Evolutionary conservation across 2,113 vertebrate species (phyloP).

Genomic region (Kryptolebias marmoratus): DNA sequence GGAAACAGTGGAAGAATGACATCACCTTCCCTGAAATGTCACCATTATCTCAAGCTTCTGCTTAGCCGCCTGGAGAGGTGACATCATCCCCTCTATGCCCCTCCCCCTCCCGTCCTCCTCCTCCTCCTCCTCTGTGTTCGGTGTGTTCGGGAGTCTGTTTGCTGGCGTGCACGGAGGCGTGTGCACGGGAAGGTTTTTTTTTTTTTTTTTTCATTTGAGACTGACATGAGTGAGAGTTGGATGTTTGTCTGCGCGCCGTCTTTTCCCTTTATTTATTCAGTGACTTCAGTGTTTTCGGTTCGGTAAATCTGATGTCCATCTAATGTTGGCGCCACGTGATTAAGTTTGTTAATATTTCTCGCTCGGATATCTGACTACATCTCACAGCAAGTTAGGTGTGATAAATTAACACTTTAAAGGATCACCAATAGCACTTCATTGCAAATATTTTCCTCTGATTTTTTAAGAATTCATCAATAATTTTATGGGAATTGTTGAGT

Average conservation of each 20-base stretch:
- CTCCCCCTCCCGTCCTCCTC: slow-evolving; percentile 57
- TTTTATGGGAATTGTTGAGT: no score
- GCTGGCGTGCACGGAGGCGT: slow-evolving; percentile 53
- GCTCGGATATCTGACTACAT: no score
- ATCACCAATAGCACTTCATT: no score
- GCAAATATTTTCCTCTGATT: no score
- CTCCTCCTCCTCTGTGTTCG: slow-evolving; percentile 28
- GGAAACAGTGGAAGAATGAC: slow-evolving; percentile 73
- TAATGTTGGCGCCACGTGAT: not conserved
- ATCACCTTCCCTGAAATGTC: slow-evolving; percentile 81
- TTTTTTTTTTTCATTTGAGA: slow-evolving; percentile 1
- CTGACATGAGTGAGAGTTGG: slow-evolving; percentile 39
- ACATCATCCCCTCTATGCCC: slow-evolving; percentile 74
- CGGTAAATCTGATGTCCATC: not conserved
- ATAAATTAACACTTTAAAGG: no score
- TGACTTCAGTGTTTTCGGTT: not conserved
- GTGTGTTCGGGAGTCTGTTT: slow-evolving; percentile 42
- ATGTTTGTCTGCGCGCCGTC: slow-evolving; percentile 54
- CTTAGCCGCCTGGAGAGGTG: slow-evolving; percentile 74
- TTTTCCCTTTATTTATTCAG: slow-evolving; percentile 34
- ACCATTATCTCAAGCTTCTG: slow-evolving; percentile 80
- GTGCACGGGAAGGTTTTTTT: slow-evolving; percentile 38
- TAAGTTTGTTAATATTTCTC: not conserved
- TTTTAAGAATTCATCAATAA: no score
- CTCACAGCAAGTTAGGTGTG: no score